These are phyloP conservation scores for Pomacea maculata DNA, from an alignment of 1,140 invertebrate genomes.

Conservation along the genomic window DNA sequence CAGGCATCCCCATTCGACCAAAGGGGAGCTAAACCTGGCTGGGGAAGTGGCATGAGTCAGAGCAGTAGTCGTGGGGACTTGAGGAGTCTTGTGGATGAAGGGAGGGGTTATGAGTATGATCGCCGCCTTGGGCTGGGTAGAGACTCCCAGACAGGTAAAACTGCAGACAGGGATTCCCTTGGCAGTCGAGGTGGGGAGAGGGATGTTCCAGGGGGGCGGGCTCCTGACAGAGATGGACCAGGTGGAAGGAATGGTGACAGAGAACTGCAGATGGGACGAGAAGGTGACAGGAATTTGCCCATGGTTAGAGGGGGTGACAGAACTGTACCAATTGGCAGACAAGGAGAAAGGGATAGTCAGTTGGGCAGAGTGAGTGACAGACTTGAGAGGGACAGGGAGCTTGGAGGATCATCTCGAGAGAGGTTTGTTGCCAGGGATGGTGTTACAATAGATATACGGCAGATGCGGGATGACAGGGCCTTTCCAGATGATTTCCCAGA, in stretches of 20 bases:
- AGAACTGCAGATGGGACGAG: constrained; percentile 38
- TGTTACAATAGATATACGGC: constrained; percentile 3
- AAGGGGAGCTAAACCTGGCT: neutral
- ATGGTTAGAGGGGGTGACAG: neutral
- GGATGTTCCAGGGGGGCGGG: neutral
- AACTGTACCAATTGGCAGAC: neutral
- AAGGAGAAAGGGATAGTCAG: constrained; percentile 41
- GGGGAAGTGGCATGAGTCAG: too few species aligned
- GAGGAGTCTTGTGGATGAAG: too few species aligned
- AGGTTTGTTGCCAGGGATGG: constrained; percentile 31
- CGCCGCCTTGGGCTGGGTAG: too few species aligned
- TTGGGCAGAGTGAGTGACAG: constrained; percentile 64
- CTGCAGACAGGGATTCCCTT: too few species aligned
- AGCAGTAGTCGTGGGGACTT: too few species aligned
- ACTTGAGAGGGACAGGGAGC: constrained; percentile 65
- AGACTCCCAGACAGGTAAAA: too few species aligned
- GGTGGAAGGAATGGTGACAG: constrained; percentile 2
- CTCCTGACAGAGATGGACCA: neutral
- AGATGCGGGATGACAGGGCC: constrained; percentile 16
- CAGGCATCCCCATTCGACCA: neutral
- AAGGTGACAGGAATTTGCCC: constrained; percentile 43
- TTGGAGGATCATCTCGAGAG: constrained; percentile 57
- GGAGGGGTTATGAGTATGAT: too few species aligned
- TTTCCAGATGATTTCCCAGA: constrained; percentile 8
- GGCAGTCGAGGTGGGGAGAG: neutral